Evolutionary conservation across 2,888 invertebrate species (phyloP), one percentile per base, ranked within the genome.

Genomic region (Bellardia bayeri): DNA sequence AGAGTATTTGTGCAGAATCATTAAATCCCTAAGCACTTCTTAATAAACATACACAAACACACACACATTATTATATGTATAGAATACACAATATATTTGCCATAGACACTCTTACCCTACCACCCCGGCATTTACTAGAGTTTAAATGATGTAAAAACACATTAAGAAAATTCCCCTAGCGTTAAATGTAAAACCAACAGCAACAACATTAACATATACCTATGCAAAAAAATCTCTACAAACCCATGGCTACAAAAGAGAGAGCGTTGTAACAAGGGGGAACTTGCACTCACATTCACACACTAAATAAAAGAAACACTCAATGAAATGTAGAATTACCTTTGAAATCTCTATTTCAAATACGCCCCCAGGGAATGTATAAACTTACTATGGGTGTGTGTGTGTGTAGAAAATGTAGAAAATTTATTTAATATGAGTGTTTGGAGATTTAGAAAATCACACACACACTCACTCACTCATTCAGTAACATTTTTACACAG

Each of bases 251-350:
- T 16, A 33, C 11, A 9, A 14, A 5, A 45, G 58, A 23, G n/a
- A 54, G n/a, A 37, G 37, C 9, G 23, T 16, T 33, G 56, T 64
- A 68, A 61, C 7, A 58, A 51, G 7, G n/a, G 30, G 1, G 4
- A 45, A 45, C 23, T 3, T 5, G 23, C 13, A 45, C 16, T 42
- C 14, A 5, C 37, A 33, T 1, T 11, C 58, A 42, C 30, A 23
- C 40, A 54, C 63, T 80, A 76, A 87, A 87, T 80, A 61, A 83
- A 69, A 80, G 75, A 64, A 81, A 85, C 84, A 87, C 87, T 85
- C 85, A 87, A 87, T 87, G 85, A 85, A 79, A 85, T 82, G 78
- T 85, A 58, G 49, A 85, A 82, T 85, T 82, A 85, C 87, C 87
- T 85, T 78, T 87, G 66, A 85, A 87, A 85, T 85, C 63, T 68